A percentile compares a stretch with the other conserved stretches of the same genome.
phyloP scores from a whole-genome alignment of 30 jellyfish, hydroid and myxozoan genomes.

The Sanderia malayensis region DNA sequence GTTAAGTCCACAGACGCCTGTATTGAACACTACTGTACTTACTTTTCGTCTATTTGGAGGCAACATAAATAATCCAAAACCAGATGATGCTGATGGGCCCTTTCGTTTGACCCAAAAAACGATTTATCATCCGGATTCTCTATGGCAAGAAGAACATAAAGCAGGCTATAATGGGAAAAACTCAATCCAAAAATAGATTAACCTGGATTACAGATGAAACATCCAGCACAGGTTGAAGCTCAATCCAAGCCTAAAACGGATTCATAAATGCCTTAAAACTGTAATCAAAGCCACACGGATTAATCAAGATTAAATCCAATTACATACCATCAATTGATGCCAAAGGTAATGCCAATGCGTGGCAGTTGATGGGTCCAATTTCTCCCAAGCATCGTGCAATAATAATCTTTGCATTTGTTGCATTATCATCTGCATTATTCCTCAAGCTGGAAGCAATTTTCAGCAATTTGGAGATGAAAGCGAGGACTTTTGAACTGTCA shows the following conservation, averaged over 20 bases:
- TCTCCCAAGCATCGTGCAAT: conserved; percentile 49
- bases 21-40: not conserved
- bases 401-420: conserved; percentile 6
- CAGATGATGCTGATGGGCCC: conserved; percentile 31
- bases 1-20: not conserved
- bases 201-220: too few species aligned
- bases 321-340: conserved; percentile 27
- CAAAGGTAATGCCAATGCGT: conserved; percentile 44
- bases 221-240: too few species aligned
- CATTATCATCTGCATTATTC: not conserved
- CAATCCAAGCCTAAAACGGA: too few species aligned
- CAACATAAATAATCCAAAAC: conserved; percentile 24
- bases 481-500: conserved; percentile 29
- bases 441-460: conserved; percentile 17
- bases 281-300: not conserved
- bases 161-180: conserved; percentile 7
- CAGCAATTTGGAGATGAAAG: conserved; percentile 32
- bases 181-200: too few species aligned
- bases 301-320: not conserved
- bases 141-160: not conserved
- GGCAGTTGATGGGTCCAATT: conserved; percentile 59
- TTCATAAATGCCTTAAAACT: not conserved
- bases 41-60: conserved; percentile 48
- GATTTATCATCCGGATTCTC: conserved; percentile 19
- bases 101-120: conserved; percentile 39